Percentiles rank a stretch among this genome's conserved stretches.
Conservation (phyloP, 2,113 vertebrate species). For the Tichodroma muraria region DNA sequence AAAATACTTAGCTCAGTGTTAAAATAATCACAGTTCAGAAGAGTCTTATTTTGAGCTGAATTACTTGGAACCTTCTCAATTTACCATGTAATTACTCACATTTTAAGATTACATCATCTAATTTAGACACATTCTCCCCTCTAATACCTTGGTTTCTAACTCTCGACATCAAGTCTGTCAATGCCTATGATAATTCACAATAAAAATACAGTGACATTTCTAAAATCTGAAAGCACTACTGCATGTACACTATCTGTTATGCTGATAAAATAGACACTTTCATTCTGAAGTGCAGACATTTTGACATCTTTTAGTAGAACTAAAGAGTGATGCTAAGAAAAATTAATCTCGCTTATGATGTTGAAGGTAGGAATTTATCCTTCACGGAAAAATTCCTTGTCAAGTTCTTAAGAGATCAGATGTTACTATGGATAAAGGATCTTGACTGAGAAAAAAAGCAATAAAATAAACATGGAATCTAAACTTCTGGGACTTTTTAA, state of each 20-base stretch:
- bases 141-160: neutral
- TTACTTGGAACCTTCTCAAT: neutral
- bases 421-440: neutral
- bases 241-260: neutral
- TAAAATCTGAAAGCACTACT: neutral
- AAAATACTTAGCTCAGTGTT: neutral
- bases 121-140: neutral
- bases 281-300: neutral
- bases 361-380: neutral
- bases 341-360: neutral
- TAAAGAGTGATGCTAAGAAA: neutral
- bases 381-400: neutral
- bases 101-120: neutral
- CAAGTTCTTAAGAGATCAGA: neutral
- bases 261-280: neutral
- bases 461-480: neutral
- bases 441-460: neutral
- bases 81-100: neutral
- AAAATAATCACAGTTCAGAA: neutral
- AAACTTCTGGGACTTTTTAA: neutral
- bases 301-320: neutral
- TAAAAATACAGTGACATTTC: neutral
- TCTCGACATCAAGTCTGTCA: neutral
- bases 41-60: neutral
- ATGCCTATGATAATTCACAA: neutral